These are phyloP conservation scores for Sinocyclocheilus rhinocerous DNA, from an alignment of 2,113 vertebrate genomes.

Conservation along the genomic window DNA sequence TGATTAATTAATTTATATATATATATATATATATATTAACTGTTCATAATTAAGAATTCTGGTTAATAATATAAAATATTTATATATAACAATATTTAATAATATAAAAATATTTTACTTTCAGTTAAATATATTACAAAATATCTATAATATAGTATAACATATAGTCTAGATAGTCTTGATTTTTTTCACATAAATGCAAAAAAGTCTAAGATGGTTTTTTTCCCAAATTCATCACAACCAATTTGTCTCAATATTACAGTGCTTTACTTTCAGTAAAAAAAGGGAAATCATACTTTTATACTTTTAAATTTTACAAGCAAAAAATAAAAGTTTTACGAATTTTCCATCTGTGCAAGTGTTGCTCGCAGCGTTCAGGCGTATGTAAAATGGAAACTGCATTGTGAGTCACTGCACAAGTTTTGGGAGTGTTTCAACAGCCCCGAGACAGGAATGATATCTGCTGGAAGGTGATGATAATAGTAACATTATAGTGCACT, in stretches of 20 bases:
- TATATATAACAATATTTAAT: no score
- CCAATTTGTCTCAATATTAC: neutral
- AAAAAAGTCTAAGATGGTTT: neutral
- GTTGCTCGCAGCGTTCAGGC: slow-evolving; percentile 1
- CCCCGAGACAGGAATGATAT: slow-evolving; percentile 4
- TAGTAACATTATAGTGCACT: slow-evolving; percentile 32
- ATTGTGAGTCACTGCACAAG: neutral
- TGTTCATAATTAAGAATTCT: no score
- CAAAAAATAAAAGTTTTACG: neutral
- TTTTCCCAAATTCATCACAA: neutral
- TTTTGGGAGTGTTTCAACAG: slow-evolving; percentile 28
- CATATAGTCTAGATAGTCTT: no score
- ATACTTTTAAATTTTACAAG: neutral
- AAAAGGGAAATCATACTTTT: neutral
- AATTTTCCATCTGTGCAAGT: slow-evolving; percentile 10
- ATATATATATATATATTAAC: no score
- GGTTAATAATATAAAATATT: no score
- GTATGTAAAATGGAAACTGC: slow-evolving; percentile 25
- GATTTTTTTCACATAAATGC: neutral
- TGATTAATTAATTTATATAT: neutral
- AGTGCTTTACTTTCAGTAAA: neutral
- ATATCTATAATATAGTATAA: no score
- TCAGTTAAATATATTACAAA: no score
- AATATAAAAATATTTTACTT: no score
- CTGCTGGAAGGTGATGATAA: slow-evolving; percentile 37